Conservation (phyloP, 2,113 vertebrate species). For the Anser cygnoides region DNA sequence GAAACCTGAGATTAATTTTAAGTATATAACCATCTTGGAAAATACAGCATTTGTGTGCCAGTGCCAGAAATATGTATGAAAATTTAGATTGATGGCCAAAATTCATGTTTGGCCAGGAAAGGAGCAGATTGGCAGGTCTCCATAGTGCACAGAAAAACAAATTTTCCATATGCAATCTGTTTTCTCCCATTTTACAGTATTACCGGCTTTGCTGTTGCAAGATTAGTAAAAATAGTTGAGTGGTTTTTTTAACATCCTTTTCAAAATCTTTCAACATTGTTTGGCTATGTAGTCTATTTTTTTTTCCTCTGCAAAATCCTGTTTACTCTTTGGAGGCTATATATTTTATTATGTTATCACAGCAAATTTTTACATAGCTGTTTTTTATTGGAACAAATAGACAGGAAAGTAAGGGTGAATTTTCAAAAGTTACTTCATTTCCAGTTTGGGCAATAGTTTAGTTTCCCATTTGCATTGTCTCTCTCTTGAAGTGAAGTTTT, state of each 20-base stretch:
- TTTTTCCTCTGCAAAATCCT: neutral
- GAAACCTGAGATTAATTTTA: slow-evolving; percentile 22
- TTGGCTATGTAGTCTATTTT: neutral
- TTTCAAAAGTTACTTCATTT: neutral
- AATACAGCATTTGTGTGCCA: neutral
- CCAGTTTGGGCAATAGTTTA: neutral
- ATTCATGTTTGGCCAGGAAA: slow-evolving; percentile 56
- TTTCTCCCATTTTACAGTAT: slow-evolving; percentile 42
- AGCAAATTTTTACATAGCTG: neutral
- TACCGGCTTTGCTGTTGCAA: neutral
- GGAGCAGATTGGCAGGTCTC: slow-evolving; percentile 47
- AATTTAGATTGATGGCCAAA: slow-evolving; percentile 55
- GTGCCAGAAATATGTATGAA: slow-evolving; percentile 47
- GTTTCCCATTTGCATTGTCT: neutral
- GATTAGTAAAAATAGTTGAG: slow-evolving; percentile 14
- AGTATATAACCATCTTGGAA: slow-evolving; percentile 6
- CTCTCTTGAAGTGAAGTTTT: neutral
- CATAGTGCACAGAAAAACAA: slow-evolving; percentile 31
- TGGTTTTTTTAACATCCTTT: slow-evolving; percentile 18
- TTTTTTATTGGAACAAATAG: neutral
- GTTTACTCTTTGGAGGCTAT: neutral
- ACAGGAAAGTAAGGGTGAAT: neutral
- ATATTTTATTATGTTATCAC: neutral
- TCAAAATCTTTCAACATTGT: slow-evolving; percentile 7
- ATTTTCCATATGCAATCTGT: slow-evolving; percentile 55